Base-by-base conservation (phyloP, 2,888 invertebrate species). In the Tethea ocularis region DNA sequence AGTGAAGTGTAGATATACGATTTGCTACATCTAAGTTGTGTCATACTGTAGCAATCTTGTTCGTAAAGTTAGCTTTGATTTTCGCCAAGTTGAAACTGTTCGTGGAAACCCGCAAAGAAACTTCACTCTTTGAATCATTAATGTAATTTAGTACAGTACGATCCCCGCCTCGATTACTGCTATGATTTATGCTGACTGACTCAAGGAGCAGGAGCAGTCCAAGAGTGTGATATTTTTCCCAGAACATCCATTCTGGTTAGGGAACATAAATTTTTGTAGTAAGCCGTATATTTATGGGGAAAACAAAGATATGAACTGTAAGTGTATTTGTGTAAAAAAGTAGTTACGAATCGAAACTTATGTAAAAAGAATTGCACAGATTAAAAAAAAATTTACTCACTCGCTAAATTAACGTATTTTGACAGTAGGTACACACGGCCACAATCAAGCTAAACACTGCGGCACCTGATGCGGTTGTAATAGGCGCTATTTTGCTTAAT, bases 101-200 rank as follows among this genome's bases (percentile, higher is more conserved):
- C 15, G 61, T 59, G 57, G 56, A 57, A 24, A 23, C 20, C 15
- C 46, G 33, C 51, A 57, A 64, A 68, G 58, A 69, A n/a, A 64
- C 62, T 75, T 72, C 63, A 65, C 64, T 67, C 64, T 71, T 64
- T 74, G 74, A 80, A 80, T 79, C 73, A 75, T 74, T 79, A 72
- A 77, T 74, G 70, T 74, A 74, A 78, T 79, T 76, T 74, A 77
- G 68, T 67, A 63, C 61, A 64, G 63, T 65, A 65, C 63, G 64
- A 63, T 63, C 63, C 51, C 53, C 20, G n/a, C n/a, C 54, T 29
- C 13, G 52, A 33, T 54, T 53, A 26, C 29, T 33, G 54, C 15
- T n/a, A 54, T 54, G 54, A 54, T 33, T 54, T 54, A 54, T 57
- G 15, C 23, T 26, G 20, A 56, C 51, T 56, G 26, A 26, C 41